Conservation (phyloP, 2,888 invertebrate genomes). For the Acrobasis consociella region DNA sequence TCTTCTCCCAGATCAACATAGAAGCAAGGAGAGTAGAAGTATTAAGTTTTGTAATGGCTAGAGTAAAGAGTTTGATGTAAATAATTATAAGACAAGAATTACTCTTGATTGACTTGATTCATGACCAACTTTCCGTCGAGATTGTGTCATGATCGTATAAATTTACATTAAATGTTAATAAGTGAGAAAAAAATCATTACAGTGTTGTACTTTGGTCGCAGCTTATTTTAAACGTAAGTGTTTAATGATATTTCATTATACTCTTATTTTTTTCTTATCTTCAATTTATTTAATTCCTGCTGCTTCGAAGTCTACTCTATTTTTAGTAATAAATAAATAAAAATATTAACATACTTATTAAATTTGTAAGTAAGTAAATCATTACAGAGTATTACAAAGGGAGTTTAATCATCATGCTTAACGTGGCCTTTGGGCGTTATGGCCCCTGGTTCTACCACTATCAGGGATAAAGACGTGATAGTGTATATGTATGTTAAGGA, state of each 20-base stretch:
- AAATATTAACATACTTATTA: no score
- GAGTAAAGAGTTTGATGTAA: neutral
- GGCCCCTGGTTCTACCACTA: no score
- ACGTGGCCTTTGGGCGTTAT: no score
- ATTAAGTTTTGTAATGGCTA: neutral
- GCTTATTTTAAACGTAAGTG: neutral
- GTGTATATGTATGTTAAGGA: no score
- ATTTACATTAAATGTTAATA: constrained; percentile 23
- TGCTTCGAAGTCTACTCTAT: no score
- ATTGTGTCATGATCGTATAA: constrained; percentile 25
- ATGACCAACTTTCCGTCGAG: constrained; percentile 20
- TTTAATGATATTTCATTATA: neutral
- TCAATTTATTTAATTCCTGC: neutral
- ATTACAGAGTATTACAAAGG: no score
- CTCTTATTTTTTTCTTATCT: neutral
- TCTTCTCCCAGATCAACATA: no score
- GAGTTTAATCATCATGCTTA: no score
- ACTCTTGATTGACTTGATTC: constrained; percentile 16
- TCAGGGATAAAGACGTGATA: no score
- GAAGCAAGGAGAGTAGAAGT: no score
- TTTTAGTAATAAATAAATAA: no score
- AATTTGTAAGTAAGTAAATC: no score
- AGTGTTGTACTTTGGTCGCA: neutral
- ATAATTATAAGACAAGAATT: constrained; percentile 19
- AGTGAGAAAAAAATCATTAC: constrained; percentile 10